phyloP scores from a whole-genome alignment of 2,113 vertebrate genomes.

The Zapornia atra region DNA sequence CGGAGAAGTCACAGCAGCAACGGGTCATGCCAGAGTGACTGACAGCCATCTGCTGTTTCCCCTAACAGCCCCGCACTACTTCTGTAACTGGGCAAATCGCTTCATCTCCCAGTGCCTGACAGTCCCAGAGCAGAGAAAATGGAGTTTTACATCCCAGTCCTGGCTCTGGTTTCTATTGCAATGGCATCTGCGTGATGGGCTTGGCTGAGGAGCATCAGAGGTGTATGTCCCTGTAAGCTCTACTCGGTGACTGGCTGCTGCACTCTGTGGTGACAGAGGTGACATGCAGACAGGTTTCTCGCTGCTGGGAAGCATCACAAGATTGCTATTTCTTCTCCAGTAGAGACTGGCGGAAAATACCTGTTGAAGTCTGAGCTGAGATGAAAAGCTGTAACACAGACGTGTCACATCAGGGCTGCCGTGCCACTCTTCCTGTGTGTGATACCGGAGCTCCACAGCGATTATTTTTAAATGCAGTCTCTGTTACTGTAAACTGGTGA shows the following conservation, averaged over 20 bases:
- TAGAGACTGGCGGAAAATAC: not conserved
- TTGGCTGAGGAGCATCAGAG: not conserved
- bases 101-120: not conserved
- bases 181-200: not conserved
- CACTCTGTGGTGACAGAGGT: not conserved
- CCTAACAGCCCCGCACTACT: not conserved
- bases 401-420: conserved; percentile 60
- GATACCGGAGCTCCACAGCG: conserved; percentile 64
- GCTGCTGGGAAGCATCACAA: not conserved
- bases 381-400: conserved; percentile 66
- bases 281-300: not conserved
- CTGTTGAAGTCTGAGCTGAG: conserved; percentile 56
- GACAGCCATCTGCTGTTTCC: not conserved
- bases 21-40: not conserved
- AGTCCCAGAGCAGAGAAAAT: not conserved
- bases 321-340: not conserved
- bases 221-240: not conserved
- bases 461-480: conserved; percentile 66
- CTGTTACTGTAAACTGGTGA: conserved; percentile 43
- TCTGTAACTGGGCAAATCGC: not conserved
- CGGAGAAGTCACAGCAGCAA: not conserved
- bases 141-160: not conserved
- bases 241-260: fast-evolving
- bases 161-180: not conserved
- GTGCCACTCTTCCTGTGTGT: conserved; percentile 60